Percentiles rank a stretch among this genome's conserved stretches.
Evolutionary conservation across 2,888 invertebrate genomes (phyloP).

Genomic region (Agrilus cyanescens): DNA sequence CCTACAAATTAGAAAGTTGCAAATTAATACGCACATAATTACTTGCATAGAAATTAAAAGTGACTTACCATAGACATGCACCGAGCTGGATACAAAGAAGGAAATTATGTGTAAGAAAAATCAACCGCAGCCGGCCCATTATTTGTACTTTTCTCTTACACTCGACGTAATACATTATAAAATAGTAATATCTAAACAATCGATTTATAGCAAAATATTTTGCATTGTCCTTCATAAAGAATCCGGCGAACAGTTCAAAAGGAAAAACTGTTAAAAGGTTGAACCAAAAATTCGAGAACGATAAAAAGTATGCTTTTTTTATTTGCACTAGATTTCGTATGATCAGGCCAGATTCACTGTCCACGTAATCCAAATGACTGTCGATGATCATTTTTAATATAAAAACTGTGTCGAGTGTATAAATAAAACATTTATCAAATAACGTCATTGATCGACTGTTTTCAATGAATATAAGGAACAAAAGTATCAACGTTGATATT

Average conservation of each 20-base stretch:
- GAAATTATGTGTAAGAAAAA: slow-evolving; percentile 9
- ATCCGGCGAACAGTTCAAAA: slow-evolving; percentile 11
- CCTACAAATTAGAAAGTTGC: slow-evolving; percentile 3
- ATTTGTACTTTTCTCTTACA: slow-evolving; percentile 11
- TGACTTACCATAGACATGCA: slow-evolving; percentile 9
- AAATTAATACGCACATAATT: neutral
- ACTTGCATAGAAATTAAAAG: neutral
- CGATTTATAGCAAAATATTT: slow-evolving; percentile 9
- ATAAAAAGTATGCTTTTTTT: slow-evolving; percentile 12
- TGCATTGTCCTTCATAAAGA: slow-evolving; percentile 1
- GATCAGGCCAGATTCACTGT: slow-evolving; percentile 14
- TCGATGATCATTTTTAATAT: slow-evolving; percentile 13
- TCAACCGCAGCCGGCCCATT: slow-evolving; percentile 15
- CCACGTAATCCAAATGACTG: slow-evolving; percentile 17
- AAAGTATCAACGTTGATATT: slow-evolving; percentile 6
- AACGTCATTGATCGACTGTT: neutral
- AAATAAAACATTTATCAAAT: neutral
- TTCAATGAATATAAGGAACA: slow-evolving; percentile 8
- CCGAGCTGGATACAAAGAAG: slow-evolving; percentile 6
- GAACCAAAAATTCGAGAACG: slow-evolving; percentile 14
- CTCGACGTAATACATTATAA: slow-evolving; percentile 11
- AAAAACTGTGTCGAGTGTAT: slow-evolving; percentile 13
- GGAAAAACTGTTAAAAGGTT: slow-evolving; percentile 16
- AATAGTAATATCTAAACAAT: slow-evolving; percentile 10
- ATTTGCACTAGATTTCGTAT: slow-evolving; percentile 14